Evolutionary conservation across 2,797 vertebrate genomes (phyloP).

Genomic region (Anguilla megastoma): DNA sequence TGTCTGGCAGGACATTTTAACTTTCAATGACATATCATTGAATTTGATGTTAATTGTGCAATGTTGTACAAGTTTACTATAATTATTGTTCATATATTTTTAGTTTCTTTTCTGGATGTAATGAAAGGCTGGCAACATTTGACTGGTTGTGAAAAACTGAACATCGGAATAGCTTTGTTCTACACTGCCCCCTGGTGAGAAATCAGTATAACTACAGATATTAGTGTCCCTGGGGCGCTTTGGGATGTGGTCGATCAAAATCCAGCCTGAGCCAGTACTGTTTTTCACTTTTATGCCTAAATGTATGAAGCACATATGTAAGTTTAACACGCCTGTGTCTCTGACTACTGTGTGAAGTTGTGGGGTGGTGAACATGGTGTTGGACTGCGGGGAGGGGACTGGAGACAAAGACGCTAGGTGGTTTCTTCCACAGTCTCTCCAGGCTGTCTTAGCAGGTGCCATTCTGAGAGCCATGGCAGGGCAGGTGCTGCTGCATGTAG

Average conservation of each 20-base stretch:
- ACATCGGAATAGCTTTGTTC: not conserved
- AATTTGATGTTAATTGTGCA: conserved; percentile 25
- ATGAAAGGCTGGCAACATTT: conserved; percentile 6
- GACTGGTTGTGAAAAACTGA: not conserved
- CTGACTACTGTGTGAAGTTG: not conserved
- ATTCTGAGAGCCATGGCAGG: not conserved
- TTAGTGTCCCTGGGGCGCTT: not conserved
- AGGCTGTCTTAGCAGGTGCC: not conserved
- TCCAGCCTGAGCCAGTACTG: conserved; percentile 3
- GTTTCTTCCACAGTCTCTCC: not conserved
- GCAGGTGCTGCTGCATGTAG: conserved; percentile 3
- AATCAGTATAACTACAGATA: not conserved
- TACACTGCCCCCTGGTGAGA: conserved; percentile 2
- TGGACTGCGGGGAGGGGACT: not conserved
- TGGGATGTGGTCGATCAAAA: not conserved
- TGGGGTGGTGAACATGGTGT: not conserved
- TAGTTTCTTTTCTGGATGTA: conserved; percentile 8
- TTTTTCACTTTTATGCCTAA: not conserved
- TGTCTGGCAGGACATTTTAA: not conserved
- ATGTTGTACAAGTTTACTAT: conserved; percentile 1
- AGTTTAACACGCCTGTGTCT: not conserved
- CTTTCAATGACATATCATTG: conserved; percentile 12
- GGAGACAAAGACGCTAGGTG: not conserved
- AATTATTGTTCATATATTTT: conserved; percentile 13
- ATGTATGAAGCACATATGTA: not conserved